These are phyloP conservation scores for Campoplex capitator DNA, from an alignment of 2,888 invertebrate species.

Conservation along the genomic window DNA sequence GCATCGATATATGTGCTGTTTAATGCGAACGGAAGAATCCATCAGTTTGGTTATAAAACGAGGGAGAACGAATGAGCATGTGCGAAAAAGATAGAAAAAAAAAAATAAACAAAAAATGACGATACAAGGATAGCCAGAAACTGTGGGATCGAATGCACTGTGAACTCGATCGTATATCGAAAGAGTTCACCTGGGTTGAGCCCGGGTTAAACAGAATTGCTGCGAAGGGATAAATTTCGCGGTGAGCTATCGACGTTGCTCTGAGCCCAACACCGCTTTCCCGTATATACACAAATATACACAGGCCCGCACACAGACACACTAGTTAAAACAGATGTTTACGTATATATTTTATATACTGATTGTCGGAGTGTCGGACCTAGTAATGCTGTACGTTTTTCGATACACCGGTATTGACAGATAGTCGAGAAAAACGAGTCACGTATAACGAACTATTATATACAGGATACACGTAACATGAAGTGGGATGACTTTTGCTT, in stretches of 20 bases:
- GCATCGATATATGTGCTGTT: neutral
- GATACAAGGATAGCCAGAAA: neutral
- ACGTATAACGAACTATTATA: constrained; percentile 4
- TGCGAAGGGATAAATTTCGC: constrained; percentile 70
- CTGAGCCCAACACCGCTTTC: neutral
- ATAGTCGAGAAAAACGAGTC: constrained; percentile 28
- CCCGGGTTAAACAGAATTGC: constrained; percentile 68
- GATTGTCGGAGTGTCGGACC: constrained; percentile 33
- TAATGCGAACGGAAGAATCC: neutral
- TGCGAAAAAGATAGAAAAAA: neutral
- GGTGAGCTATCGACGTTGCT: constrained; percentile 59
- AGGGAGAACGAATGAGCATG: neutral
- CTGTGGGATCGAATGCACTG: constrained; percentile 46
- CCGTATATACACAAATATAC: neutral
- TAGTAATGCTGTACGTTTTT: constrained; percentile 39
- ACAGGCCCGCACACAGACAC: neutral
- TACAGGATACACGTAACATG: neutral
- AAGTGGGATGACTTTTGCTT: neutral
- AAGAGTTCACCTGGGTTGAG: constrained; percentile 1
- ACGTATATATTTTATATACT: neutral
- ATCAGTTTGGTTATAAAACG: constrained; percentile 12
- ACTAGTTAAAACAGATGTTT: neutral
- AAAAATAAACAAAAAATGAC: constrained; percentile 13
- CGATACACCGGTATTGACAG: constrained; percentile 47
- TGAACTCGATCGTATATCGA: constrained; percentile 32